Percentiles rank a stretch among this genome's conserved stretches.
Conservation (phyloP, 2,888 invertebrate genomes). For the Hipparchia sbordonii region DNA sequence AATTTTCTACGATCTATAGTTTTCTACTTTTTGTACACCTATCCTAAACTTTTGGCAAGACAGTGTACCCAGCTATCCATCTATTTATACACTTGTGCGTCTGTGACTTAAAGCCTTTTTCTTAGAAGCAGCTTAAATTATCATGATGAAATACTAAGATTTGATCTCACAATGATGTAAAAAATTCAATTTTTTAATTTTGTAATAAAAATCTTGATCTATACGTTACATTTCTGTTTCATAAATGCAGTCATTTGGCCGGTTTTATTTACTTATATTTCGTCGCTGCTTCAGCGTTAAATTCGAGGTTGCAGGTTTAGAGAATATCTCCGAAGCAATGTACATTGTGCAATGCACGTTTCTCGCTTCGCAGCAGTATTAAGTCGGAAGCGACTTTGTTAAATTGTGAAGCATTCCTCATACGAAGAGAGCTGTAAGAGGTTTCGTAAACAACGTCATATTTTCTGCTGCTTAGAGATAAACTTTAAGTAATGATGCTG, state of each 20-base stretch:
- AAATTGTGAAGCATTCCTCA: slow-evolving; percentile 37
- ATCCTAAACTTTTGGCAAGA: no score
- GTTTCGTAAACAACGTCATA: slow-evolving; percentile 33
- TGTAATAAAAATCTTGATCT: no score
- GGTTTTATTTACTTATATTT: not conserved
- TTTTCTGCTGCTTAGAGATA: slow-evolving; percentile 26
- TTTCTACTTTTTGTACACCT: no score
- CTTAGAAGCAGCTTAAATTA: no score
- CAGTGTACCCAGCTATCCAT: no score
- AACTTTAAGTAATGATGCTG: slow-evolving; percentile 36
- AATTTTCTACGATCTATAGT: no score
- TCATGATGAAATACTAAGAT: not conserved
- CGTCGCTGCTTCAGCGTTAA: not conserved
- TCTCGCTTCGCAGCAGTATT: slow-evolving; percentile 21
- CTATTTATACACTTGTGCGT: no score
- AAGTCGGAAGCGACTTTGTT: slow-evolving; percentile 35
- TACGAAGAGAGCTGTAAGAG: slow-evolving; percentile 33
- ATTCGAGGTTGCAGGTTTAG: not conserved
- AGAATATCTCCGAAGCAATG: slow-evolving; percentile 1
- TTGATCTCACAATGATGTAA: no score
- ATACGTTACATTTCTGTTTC: no score
- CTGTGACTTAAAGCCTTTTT: no score
- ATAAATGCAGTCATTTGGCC: no score
- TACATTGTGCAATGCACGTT: slow-evolving; percentile 1
- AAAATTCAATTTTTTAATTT: no score